phyloP scores from a whole-genome alignment of 1,140 invertebrate species.

The Drosophila pseudoananassae region DNA sequence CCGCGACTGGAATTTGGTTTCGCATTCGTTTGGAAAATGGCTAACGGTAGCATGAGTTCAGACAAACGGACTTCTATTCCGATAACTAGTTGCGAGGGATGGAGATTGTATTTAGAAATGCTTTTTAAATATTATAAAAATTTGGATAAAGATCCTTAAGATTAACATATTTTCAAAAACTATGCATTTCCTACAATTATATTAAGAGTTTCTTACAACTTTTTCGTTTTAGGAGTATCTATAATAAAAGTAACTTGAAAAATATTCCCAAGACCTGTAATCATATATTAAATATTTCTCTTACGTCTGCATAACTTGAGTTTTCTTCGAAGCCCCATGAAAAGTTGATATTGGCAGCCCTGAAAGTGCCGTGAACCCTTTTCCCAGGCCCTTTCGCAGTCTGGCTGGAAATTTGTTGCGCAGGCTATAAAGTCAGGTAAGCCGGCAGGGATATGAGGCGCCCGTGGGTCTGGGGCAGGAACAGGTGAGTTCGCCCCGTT shows the following conservation, averaged over 20 bases:
- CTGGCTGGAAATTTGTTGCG: slow-evolving; percentile 61
- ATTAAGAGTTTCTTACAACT: neutral
- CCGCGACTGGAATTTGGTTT: slow-evolving; percentile 71
- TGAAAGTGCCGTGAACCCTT: slow-evolving; percentile 11
- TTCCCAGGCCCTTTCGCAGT: neutral
- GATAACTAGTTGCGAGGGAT: slow-evolving; percentile 10
- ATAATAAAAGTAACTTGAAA: neutral
- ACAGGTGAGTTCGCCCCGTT: slow-evolving; percentile 26
- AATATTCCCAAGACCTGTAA: neutral
- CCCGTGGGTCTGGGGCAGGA: slow-evolving; percentile 2
- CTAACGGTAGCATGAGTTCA: slow-evolving; percentile 25
- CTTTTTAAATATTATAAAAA: no score
- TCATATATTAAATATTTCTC: slow-evolving; percentile 1
- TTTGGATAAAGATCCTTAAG: no score
- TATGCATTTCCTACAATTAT: no score
- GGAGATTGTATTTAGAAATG: neutral
- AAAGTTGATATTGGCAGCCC: slow-evolving; percentile 1
- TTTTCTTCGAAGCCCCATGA: neutral
- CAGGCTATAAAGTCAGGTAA: slow-evolving; percentile 73
- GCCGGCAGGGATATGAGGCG: slow-evolving; percentile 12
- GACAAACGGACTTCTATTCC: slow-evolving; percentile 24
- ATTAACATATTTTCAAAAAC: no score
- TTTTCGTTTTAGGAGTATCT: neutral
- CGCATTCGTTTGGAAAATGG: slow-evolving; percentile 76
- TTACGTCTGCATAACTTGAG: neutral